Evolutionary conservation across 2,888 invertebrate genomes (phyloP).

Genomic region (Galerucella pusilla): DNA sequence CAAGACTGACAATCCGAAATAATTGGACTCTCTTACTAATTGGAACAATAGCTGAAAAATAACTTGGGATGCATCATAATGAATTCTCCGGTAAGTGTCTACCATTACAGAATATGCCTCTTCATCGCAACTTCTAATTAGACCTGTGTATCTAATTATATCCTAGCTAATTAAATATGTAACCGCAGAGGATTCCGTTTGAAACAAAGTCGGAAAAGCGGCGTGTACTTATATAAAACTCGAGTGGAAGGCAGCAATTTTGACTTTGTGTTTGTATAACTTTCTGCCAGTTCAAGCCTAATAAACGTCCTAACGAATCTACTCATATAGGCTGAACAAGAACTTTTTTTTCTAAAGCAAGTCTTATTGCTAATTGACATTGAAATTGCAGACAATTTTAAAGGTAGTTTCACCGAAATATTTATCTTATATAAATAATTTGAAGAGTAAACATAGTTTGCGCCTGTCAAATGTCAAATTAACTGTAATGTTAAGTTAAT

Average conservation of each 20-base stretch:
- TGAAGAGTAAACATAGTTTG: no score
- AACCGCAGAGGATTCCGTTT: conserved; percentile 59
- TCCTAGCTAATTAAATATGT: conserved; percentile 64
- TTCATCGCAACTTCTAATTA: conserved; percentile 67
- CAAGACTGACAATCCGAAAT: conserved; percentile 52
- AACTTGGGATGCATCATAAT: conserved; percentile 52
- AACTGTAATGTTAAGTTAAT: no score
- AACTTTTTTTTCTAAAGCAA: no score
- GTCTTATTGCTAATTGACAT: no score
- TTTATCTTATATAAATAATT: no score
- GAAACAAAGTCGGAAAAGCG: conserved; percentile 58
- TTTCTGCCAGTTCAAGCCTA: conserved; percentile 63
- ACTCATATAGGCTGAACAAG: conserved; percentile 45
- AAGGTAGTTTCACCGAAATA: no score
- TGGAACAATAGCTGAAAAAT: conserved; percentile 55
- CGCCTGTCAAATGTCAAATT: no score
- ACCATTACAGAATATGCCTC: conserved; percentile 57
- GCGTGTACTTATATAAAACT: conserved; percentile 61
- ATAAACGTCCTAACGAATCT: conserved; percentile 62
- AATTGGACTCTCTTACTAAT: conserved; percentile 57
- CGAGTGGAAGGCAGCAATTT: conserved; percentile 61
- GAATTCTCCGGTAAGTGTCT: conserved; percentile 50
- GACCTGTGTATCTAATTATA: conserved; percentile 64
- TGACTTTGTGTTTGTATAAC: conserved; percentile 62
- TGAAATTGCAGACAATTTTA: no score